Conservation (phyloP, 2,797 vertebrate genomes). For the Manis pentadactyla region DNA sequence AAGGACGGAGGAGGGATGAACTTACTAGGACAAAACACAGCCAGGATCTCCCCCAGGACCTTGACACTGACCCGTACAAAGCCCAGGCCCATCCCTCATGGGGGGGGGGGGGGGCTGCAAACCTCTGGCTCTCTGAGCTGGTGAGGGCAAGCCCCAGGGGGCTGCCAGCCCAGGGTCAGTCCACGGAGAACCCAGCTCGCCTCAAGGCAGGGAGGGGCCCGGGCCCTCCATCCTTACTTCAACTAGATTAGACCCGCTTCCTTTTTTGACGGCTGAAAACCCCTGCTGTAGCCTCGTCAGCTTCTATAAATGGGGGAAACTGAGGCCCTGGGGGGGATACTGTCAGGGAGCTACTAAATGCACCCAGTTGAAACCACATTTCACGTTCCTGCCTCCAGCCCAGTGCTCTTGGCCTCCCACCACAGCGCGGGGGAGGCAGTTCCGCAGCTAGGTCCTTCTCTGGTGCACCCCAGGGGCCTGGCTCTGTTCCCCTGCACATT, state of each 20-base stretch:
- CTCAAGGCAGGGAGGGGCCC: neutral
- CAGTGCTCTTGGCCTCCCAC: neutral
- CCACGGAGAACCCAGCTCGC: neutral
- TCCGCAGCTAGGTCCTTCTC: neutral
- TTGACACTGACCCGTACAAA: neutral
- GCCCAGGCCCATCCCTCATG: fast-evolving
- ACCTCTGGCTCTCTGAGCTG: neutral
- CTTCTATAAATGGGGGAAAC: neutral
- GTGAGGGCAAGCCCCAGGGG: fast-evolving
- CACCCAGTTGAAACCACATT: neutral
- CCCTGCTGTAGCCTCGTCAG: neutral
- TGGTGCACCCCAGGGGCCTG: neutral
- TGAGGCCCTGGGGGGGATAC: neutral
- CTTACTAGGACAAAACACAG: neutral
- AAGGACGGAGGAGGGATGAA: neutral
- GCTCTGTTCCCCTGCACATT: neutral
- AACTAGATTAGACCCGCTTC: neutral
- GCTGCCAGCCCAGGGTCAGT: neutral
- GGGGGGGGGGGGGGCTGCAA: neutral
- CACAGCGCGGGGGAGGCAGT: neutral
- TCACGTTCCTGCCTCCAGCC: neutral
- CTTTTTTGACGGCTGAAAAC: neutral
- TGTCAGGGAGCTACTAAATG: neutral
- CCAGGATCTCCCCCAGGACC: neutral
- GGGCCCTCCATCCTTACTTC: neutral